Percentiles rank a stretch among this genome's conserved stretches.
These are phyloP conservation scores for Agonopterix heracliana DNA, from an alignment of 2,888 invertebrate species.

Conservation along the genomic window DNA sequence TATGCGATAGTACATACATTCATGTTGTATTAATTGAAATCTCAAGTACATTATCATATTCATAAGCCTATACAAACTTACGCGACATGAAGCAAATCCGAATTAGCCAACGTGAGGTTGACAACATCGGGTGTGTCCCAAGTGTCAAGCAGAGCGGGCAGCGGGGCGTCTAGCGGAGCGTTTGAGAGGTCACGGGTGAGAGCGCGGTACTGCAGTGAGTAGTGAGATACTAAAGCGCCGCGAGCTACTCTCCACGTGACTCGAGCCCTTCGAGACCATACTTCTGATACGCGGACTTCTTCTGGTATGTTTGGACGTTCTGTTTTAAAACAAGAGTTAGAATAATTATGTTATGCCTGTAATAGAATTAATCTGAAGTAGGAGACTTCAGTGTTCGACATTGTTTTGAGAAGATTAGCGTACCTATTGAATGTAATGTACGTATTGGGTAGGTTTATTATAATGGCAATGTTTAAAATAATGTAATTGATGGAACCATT, in stretches of 20 bases:
- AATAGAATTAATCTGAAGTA: too few relatives aligned
- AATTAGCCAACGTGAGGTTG: slow-evolving; percentile 59
- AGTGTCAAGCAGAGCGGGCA: slow-evolving; percentile 52
- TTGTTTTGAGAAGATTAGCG: too few relatives aligned
- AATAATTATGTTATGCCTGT: too few relatives aligned
- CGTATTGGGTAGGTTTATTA: too few relatives aligned
- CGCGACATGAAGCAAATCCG: slow-evolving; percentile 65
- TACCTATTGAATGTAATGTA: too few relatives aligned
- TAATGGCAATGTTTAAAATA: too few relatives aligned
- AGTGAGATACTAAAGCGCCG: slow-evolving; percentile 62
- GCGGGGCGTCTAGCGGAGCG: slow-evolving; percentile 52
- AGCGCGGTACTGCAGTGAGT: slow-evolving; percentile 60
- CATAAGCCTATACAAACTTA: slow-evolving; percentile 43
- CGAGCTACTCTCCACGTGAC: slow-evolving; percentile 62
- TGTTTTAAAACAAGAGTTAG: slow-evolving; percentile 14
- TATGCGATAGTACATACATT: slow-evolving; percentile 2
- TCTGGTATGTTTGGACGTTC: slow-evolving; percentile 64
- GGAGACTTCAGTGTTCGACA: too few relatives aligned
- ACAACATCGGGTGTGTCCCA: slow-evolving; percentile 63
- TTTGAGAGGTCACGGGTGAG: slow-evolving; percentile 47
- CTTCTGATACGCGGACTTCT: slow-evolving; percentile 65
- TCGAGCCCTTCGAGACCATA: slow-evolving; percentile 63
- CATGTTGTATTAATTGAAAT: slow-evolving; percentile 22
- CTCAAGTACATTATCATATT: slow-evolving; percentile 30
- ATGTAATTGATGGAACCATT: too few relatives aligned